These are phyloP conservation scores for Bradynema listronoti DNA, from an alignment of 1,140 invertebrate genomes.

Conservation along the genomic window DNA sequence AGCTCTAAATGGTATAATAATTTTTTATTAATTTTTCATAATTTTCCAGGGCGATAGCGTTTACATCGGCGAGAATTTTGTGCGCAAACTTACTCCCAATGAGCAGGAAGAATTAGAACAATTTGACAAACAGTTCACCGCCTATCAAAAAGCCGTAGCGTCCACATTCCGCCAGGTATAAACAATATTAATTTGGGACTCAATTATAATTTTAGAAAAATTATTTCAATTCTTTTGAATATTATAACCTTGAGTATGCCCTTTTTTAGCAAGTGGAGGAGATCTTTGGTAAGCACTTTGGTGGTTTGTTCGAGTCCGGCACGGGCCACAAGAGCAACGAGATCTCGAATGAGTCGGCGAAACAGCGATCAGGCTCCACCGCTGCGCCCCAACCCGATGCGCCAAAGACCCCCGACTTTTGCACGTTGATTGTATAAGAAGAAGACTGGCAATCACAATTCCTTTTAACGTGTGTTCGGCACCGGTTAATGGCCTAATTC, in stretches of 20 bases:
- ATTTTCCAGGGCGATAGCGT: conserved; percentile 52
- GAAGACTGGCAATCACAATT: too few relatives aligned
- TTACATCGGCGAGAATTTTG: conserved; percentile 43
- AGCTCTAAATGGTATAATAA: too few relatives aligned
- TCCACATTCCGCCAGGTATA: conserved; percentile 20
- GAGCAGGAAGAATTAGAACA: conserved; percentile 46
- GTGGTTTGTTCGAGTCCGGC: conserved; percentile 24
- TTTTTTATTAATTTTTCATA: conserved; percentile 1
- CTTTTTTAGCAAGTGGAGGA: conserved; percentile 31
- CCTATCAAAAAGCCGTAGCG: conserved; percentile 35
- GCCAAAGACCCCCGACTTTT: conserved; percentile 41
- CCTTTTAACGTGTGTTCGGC: too few relatives aligned
- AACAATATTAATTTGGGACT: not conserved
- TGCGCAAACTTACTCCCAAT: conserved; percentile 42
- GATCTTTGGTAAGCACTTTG: conserved; percentile 37
- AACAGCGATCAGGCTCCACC: conserved; percentile 2
- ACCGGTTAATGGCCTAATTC: too few relatives aligned
- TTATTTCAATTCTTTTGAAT: not conserved
- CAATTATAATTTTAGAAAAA: not conserved
- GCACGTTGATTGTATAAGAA: conserved; percentile 40
- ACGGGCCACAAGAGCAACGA: conserved; percentile 15
- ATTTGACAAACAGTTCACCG: conserved; percentile 42
- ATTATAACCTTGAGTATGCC: not conserved
- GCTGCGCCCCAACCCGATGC: conserved; percentile 27
- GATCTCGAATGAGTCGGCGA: conserved; percentile 7